These are phyloP conservation scores for Drosophila barbarae DNA, from an alignment of 2,888 invertebrate genomes.

Conservation along the genomic window DNA sequence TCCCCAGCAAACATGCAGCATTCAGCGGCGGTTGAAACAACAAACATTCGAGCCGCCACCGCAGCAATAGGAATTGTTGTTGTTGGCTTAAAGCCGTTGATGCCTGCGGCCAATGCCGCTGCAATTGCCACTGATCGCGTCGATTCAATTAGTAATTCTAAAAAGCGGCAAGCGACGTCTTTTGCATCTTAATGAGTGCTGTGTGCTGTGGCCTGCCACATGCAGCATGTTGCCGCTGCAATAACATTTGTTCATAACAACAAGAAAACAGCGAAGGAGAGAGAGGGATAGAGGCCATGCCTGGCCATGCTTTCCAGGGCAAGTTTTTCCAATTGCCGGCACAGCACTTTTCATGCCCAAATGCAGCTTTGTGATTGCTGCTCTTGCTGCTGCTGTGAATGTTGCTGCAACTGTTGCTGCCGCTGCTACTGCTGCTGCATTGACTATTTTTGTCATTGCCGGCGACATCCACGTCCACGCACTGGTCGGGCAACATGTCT, in stretches of 20 bases:
- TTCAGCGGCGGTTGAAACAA: constrained; percentile 30
- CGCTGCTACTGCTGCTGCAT: constrained; percentile 45
- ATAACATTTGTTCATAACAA: constrained; percentile 64
- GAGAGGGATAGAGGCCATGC: constrained; percentile 7
- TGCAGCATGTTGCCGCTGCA: constrained; percentile 43
- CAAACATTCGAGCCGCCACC: constrained; percentile 46
- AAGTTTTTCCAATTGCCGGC: constrained; percentile 64
- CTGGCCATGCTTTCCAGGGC: constrained; percentile 47
- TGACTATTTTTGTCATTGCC: constrained; percentile 61
- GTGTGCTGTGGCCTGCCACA: constrained; percentile 19
- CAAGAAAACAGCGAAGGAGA: constrained; percentile 35
- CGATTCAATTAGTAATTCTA: constrained; percentile 80
- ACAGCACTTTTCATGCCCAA: constrained; percentile 64
- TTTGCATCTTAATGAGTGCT: constrained; percentile 77
- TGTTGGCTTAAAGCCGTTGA: constrained; percentile 30
- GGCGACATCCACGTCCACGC: constrained; percentile 46
- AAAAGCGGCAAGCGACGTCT: constrained; percentile 77
- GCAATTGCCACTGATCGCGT: constrained; percentile 77
- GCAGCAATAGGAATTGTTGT: constrained; percentile 25
- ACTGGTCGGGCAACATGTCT: constrained; percentile 62
- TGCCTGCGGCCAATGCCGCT: constrained; percentile 48
- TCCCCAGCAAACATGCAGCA: neutral
- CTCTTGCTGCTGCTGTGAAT: constrained; percentile 42
- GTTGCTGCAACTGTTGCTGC: constrained; percentile 27
- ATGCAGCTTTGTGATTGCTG: constrained; percentile 49